Conservation (phyloP, 2,113 vertebrate genomes). For the Aspidoscelis tigris region DNA sequence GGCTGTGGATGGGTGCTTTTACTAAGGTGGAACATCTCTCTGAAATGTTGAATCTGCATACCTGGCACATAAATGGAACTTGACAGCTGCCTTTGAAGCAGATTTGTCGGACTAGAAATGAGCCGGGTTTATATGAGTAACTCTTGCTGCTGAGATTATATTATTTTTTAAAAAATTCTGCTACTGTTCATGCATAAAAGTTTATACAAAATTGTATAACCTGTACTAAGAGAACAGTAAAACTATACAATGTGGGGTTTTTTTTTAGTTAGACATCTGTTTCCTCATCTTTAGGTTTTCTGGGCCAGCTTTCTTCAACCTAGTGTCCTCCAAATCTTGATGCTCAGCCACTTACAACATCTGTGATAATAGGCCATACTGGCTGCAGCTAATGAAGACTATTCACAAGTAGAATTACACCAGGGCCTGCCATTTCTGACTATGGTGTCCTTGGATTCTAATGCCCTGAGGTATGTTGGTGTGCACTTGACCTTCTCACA, state of each 20-base stretch:
- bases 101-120: background rate
- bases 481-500: too few species aligned
- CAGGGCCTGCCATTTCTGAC: too few species aligned
- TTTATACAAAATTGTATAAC: background rate
- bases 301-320: background rate
- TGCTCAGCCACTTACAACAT: too few species aligned
- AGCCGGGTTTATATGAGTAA: background rate
- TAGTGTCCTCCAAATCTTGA: too few species aligned
- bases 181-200: background rate
- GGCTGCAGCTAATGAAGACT: too few species aligned
- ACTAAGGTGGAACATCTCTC: background rate
- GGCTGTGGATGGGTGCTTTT: background rate
- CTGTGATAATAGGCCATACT: too few species aligned
- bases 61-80: background rate
- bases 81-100: slow-evolving; percentile 12
- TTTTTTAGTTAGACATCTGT: background rate
- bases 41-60: background rate
- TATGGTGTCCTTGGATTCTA: too few species aligned
- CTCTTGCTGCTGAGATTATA: background rate
- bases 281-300: background rate
- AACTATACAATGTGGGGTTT: background rate
- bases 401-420: too few species aligned
- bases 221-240: background rate
- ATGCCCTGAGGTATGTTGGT: too few species aligned
- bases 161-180: background rate